phyloP scores from a whole-genome alignment of 2,888 invertebrate genomes.

The Dasypolia templi region DNA sequence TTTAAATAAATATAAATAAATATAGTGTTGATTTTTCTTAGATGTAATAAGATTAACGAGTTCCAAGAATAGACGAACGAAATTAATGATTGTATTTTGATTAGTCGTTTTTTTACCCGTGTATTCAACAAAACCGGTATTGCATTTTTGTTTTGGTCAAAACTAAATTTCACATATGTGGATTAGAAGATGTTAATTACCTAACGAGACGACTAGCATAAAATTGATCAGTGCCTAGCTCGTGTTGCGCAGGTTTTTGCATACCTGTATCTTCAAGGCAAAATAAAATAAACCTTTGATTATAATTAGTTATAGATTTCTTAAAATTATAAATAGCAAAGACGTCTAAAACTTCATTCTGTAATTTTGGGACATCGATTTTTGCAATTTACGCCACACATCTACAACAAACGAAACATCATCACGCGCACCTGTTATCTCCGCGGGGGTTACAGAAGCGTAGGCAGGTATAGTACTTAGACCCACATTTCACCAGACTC shows the following conservation, averaged over 20 bases:
- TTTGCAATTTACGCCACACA: neutral
- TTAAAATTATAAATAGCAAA: too few species aligned
- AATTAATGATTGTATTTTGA: too few species aligned
- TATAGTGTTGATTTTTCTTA: neutral
- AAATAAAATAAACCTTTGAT: neutral
- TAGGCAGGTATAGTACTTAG: neutral
- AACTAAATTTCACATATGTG: neutral
- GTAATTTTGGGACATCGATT: neutral
- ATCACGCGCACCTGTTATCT: neutral
- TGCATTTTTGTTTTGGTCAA: neutral
- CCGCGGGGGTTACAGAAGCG: neutral
- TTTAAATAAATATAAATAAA: slow-evolving; percentile 41
- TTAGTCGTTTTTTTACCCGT: too few species aligned
- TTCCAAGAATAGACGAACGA: neutral
- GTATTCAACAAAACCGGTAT: neutral
- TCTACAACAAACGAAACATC: too few species aligned
- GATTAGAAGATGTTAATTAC: neutral
- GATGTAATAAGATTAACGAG: neutral
- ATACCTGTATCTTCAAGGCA: slow-evolving; percentile 1
- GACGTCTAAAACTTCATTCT: too few species aligned
- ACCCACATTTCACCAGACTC: neutral
- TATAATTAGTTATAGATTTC: neutral
- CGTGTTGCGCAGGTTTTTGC: slow-evolving; percentile 3
- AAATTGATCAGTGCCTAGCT: neutral
- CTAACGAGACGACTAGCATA: neutral